Percentiles rank a stretch among this genome's conserved stretches.
phyloP scores from a whole-genome alignment of 2,113 vertebrate genomes.

The Macaca mulatta region DNA sequence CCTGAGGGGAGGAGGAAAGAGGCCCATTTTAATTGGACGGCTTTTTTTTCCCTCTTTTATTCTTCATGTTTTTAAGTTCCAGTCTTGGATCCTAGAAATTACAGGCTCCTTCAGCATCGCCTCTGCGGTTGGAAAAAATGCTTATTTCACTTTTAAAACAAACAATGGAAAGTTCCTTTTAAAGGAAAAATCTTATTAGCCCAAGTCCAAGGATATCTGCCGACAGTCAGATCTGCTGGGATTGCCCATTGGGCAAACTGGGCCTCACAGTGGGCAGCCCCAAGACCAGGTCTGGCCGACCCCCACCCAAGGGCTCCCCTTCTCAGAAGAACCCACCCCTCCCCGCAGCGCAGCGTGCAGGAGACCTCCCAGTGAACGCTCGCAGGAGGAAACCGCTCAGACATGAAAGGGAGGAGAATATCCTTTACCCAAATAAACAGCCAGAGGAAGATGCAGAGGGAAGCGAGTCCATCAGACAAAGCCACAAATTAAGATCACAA shows the following conservation, averaged over 20 bases:
- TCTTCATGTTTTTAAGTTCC: constrained; percentile 69
- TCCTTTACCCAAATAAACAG: constrained; percentile 78
- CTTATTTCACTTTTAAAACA: constrained; percentile 82
- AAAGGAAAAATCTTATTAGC: constrained; percentile 78
- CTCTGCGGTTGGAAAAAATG: constrained; percentile 81
- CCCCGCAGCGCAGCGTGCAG: not conserved
- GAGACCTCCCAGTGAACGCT: constrained; percentile 65
- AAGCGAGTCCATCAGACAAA: constrained; percentile 74
- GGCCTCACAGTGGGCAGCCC: not conserved
- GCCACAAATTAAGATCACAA: constrained; percentile 80
- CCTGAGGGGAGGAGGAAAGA: constrained; percentile 50
- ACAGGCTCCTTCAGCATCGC: constrained; percentile 77
- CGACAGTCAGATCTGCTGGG: not conserved
- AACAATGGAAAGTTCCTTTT: constrained; percentile 83
- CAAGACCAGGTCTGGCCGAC: not conserved
- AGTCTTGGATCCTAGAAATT: constrained; percentile 79
- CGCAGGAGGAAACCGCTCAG: constrained; percentile 70
- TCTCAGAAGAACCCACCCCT: not conserved
- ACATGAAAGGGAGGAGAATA: constrained; percentile 75
- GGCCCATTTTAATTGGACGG: constrained; percentile 69
- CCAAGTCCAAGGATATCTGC: constrained; percentile 64
- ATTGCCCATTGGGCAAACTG: not conserved
- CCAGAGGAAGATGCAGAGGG: constrained; percentile 63
- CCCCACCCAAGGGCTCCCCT: not conserved
- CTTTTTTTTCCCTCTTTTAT: constrained; percentile 37